Percentiles rank a stretch among this genome's conserved stretches.
phyloP scores from a whole-genome alignment of 2,113 vertebrate species.

The Gila orcuttii region DNA sequence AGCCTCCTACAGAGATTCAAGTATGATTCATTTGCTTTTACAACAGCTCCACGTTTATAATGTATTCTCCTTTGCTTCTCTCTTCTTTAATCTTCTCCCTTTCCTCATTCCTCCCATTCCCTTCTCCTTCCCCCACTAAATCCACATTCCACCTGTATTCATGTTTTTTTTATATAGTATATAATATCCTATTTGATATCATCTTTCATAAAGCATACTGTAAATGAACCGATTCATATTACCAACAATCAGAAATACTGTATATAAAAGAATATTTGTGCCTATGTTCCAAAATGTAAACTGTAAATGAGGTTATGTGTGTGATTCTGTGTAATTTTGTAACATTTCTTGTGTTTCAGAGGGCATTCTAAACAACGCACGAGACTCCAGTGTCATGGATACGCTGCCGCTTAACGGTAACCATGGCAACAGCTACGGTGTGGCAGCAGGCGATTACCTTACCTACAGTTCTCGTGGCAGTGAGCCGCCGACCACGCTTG shows the following conservation, averaged over 20 bases:
- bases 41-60: constrained; percentile 87
- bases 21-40: constrained; percentile 84
- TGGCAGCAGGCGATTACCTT: constrained; percentile 94
- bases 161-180: constrained; percentile 12
- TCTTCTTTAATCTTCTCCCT: constrained; percentile 14
- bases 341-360: constrained; percentile 83
- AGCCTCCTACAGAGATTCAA: constrained; percentile 99
- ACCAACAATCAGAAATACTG: constrained; percentile 12
- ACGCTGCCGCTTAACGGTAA: constrained; percentile 99
- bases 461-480: constrained; percentile 84
- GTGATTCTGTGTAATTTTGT: background rate
- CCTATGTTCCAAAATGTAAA: background rate
- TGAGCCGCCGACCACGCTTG: constrained; percentile 93
- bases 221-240: background rate
- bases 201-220: constrained; percentile 27
- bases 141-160: background rate
- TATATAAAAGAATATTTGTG: background rate
- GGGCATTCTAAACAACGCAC: constrained; percentile 99
- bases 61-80: constrained; percentile 9
- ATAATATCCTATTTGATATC: constrained; percentile 43
- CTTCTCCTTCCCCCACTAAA: constrained; percentile 1
- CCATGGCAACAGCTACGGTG: constrained; percentile 97
- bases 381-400: constrained; percentile 99
- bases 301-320: background rate
- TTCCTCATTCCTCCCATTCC: background rate